Percentiles rank a stretch among this genome's conserved stretches.
These are phyloP conservation scores for Lepidothrix coronata DNA, from an alignment of 2,113 vertebrate species.

Conservation along the genomic window DNA sequence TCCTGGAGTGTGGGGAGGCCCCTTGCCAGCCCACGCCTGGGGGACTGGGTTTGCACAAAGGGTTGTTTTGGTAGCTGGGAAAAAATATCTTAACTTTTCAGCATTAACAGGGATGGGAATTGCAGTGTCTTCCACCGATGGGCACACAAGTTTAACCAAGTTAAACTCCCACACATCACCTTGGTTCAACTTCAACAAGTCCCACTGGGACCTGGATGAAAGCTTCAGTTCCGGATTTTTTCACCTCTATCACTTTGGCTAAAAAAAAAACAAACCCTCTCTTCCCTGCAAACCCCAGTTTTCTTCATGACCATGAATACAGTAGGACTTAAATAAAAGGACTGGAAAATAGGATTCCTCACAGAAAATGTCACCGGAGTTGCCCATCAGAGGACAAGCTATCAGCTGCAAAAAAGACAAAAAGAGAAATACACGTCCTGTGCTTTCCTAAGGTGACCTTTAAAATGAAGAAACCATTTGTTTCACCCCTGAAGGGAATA, in stretches of 20 bases:
- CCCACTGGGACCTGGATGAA: background rate
- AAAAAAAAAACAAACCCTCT: fast-evolving
- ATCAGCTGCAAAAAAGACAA: background rate
- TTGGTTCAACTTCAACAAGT: background rate
- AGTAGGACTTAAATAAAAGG: background rate
- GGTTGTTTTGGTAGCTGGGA: background rate
- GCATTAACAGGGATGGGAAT: background rate
- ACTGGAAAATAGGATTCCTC: background rate
- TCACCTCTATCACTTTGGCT: background rate
- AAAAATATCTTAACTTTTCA: background rate
- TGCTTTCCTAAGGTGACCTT: background rate
- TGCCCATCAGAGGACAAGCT: background rate
- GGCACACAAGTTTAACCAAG: background rate
- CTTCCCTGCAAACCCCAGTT: background rate
- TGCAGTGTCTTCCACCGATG: background rate
- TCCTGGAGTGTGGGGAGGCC: fast-evolving
- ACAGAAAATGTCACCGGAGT: background rate
- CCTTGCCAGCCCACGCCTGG: fast-evolving
- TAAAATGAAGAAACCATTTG: background rate
- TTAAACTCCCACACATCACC: background rate
- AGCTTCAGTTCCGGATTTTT: background rate
- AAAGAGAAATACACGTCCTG: fast-evolving
- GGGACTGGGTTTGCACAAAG: background rate
- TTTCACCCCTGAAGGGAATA: background rate
- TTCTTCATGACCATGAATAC: background rate